Percentiles rank a stretch among this genome's conserved stretches.
Evolutionary conservation across 2,888 invertebrate genomes (phyloP).

Genomic region (Microctonus brassicae): DNA sequence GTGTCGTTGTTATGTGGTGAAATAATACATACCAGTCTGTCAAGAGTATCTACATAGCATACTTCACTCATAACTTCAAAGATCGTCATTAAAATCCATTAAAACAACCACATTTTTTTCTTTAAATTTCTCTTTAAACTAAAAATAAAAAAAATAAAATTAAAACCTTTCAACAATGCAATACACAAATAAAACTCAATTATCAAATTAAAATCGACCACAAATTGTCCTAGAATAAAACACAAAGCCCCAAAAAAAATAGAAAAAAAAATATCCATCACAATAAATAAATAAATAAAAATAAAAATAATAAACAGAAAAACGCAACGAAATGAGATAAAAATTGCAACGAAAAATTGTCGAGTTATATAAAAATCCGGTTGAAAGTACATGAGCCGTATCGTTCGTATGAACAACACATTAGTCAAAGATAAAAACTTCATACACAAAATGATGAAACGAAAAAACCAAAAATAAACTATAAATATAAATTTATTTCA

Average conservation of each 20-base stretch:
- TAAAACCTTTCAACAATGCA: too few species aligned
- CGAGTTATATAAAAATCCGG: conserved; percentile 53
- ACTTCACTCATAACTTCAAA: too few species aligned
- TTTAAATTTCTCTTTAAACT: too few species aligned
- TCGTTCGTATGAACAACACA: conserved; percentile 64
- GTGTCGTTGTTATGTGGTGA: not conserved
- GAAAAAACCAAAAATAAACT: too few species aligned
- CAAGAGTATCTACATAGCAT: not conserved
- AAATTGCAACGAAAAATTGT: not conserved
- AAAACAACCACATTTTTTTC: too few species aligned
- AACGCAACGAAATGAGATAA: not conserved
- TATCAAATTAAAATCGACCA: not conserved
- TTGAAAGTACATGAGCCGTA: conserved; percentile 63
- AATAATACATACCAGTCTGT: not conserved
- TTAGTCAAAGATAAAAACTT: conserved; percentile 63
- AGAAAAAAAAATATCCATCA: too few species aligned
- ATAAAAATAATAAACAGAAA: not conserved
- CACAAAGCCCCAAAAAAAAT: too few species aligned
- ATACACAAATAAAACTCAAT: not conserved
- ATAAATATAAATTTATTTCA: too few species aligned
- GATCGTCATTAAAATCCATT: too few species aligned
- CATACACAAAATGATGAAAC: conserved; percentile 41
- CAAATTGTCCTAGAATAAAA: too few species aligned
- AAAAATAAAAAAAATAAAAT: too few species aligned
- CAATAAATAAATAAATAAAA: too few species aligned